Evolutionary conservation across 2,113 vertebrate genomes (phyloP), one percentile per base, ranked within the genome.

Genomic region (Kryptolebias marmoratus): DNA sequence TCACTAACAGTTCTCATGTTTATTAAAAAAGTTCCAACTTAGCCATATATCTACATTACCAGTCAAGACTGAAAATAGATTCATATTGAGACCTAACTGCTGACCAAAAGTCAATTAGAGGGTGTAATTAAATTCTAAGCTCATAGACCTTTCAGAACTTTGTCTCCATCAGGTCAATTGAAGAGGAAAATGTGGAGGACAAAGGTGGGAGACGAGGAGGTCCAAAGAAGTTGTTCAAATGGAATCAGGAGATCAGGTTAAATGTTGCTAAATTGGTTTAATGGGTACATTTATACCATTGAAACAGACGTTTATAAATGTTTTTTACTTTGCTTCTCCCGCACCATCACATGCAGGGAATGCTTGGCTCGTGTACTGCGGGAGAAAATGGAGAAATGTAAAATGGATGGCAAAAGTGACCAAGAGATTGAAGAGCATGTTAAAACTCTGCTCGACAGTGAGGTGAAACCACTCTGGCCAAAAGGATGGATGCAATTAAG

Each of bases 401-500:
- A 95, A 65, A 90, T 85, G 50, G 95, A 95, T 86, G 92, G 84
- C 79, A 94, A 87, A 75, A 92, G 90, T 53, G 79, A 85, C 75
- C 94, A 93, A 64, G 93, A 93, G 44, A 88, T 94, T 87, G 97
- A 99, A 52, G 96, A 96, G 68, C 94, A 94, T 72, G 91, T 99
- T 71, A 98, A 97, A 91, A 88, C 82, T 13, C 94, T 98, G 80
- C 91, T 99, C 73, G 95, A 97, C 60, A 92, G 91, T 11, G 94
- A 97, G 78, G 93, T 99, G 80, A 98, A 97, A 89, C 91, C 95
- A 0, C 93, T 99, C 58, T 99, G 98, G 98, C 97, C 97, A 30
- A 97, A 95, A 90, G 97, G 98, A 69, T 99, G 98, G 98, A 98
- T 99, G 96, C 96, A 97, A 70, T 94, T 95, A 30, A 95, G 97